Percentiles rank a stretch among this genome's conserved stretches.
Evolutionary conservation across 2,113 vertebrate species (phyloP).

Genomic region (Mesembrinibis cayennensis): DNA sequence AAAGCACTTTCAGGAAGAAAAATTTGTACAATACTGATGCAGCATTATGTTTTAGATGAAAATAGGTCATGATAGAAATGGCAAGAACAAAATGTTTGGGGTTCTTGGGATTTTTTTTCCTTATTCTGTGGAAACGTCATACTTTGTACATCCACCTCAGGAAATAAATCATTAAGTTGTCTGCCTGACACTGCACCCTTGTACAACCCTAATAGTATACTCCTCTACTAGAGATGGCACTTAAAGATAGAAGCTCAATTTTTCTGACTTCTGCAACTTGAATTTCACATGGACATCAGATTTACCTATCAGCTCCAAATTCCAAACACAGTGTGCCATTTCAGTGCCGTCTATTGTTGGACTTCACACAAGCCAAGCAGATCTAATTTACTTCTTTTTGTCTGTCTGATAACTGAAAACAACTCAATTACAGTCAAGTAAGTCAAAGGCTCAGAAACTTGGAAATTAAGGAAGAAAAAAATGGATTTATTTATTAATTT

Average conservation of each 20-base stretch:
- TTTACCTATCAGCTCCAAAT: not conserved
- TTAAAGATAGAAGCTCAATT: not conserved
- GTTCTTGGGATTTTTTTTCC: not conserved
- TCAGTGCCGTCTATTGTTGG: not conserved
- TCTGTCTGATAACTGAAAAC: not conserved
- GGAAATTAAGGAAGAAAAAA: not conserved
- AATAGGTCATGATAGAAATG: not conserved
- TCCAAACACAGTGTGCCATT: not conserved
- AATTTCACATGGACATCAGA: not conserved
- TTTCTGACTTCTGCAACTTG: not conserved
- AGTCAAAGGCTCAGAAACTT: not conserved
- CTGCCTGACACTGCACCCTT: not conserved
- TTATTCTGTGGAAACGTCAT: not conserved
- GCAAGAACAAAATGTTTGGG: not conserved
- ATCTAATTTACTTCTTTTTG: not conserved
- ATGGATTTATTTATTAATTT: not conserved
- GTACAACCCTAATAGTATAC: not conserved
- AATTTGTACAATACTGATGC: not conserved
- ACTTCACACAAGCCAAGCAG: not conserved
- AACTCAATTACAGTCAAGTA: not conserved
- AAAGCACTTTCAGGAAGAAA: not conserved
- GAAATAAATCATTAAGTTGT: not conserved
- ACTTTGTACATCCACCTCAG: not conserved
- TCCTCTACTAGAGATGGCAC: not conserved
- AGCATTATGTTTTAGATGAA: not conserved